A percentile compares a stretch with the other conserved stretches of the same genome.
Evolutionary conservation across 2,113 vertebrate species (phyloP).

Genomic region (Neodon shergylaensis): DNA sequence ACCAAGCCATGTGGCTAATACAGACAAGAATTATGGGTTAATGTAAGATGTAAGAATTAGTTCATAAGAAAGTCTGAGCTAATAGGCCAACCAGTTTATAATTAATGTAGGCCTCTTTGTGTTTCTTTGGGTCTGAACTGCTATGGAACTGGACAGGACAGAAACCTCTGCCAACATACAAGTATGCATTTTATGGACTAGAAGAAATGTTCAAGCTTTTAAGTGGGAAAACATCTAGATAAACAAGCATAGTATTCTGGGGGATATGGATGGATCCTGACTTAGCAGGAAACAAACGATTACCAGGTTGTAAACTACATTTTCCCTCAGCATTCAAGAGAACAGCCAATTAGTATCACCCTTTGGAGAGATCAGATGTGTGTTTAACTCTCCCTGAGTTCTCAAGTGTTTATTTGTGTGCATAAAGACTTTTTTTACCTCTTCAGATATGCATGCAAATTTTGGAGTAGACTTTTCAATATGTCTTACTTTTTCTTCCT

Average conservation of each 20-base stretch:
- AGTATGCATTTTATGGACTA: not conserved
- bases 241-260: not conserved
- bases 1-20: too few relatives aligned
- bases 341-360: not conserved
- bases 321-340: not conserved
- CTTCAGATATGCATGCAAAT: not conserved
- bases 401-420: not conserved
- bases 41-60: too few relatives aligned
- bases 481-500: not conserved
- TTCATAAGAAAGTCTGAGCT: too few relatives aligned
- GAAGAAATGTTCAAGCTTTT: not conserved
- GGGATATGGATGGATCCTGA: not conserved
- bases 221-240: not conserved
- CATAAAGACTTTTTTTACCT: not conserved
- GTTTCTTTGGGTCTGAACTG: too few relatives aligned
- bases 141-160: too few relatives aligned
- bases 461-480: not conserved
- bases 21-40: too few relatives aligned
- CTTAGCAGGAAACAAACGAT: not conserved
- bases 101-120: too few relatives aligned
- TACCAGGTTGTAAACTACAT: not conserved
- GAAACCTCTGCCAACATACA: not conserved
- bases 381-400: not conserved
- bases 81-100: too few relatives aligned
- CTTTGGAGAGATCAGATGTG: too few relatives aligned